phyloP scores from a whole-genome alignment of 2,797 vertebrate genomes.

The Mus minutoides region DNA sequence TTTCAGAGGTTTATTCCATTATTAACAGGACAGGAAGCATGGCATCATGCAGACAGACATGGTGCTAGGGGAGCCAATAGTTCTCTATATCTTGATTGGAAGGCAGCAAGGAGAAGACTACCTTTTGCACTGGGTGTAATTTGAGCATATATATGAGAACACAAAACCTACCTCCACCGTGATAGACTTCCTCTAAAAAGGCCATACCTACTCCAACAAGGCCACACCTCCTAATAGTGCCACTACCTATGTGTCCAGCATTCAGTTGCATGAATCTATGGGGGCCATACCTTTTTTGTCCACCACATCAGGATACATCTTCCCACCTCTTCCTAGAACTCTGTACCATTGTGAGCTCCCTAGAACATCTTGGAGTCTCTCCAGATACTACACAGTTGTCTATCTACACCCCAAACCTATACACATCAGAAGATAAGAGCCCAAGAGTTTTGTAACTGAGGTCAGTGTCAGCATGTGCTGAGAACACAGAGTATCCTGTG shows the following conservation, averaged over 20 bases:
- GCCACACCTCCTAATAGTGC: not conserved
- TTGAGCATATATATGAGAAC: not conserved
- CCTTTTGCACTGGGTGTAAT: not conserved
- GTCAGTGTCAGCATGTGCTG: too few species aligned
- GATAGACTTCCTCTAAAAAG: not conserved
- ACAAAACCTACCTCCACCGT: not conserved
- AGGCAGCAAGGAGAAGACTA: not conserved
- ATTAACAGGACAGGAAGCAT: not conserved
- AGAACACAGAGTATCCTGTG: not conserved
- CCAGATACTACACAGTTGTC: not conserved
- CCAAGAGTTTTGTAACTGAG: not conserved
- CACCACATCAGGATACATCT: not conserved
- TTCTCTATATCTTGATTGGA: not conserved
- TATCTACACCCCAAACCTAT: not conserved
- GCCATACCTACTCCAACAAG: not conserved
- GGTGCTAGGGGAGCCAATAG: not conserved
- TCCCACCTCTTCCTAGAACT: not conserved
- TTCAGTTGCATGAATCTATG: not conserved
- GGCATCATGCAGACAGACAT: not conserved
- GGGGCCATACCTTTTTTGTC: not conserved
- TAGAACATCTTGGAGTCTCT: too few species aligned
- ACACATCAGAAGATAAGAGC: not conserved
- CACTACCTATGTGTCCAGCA: not conserved
- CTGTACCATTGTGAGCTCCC: fast-evolving
- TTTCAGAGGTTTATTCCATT: not conserved